These are phyloP conservation scores for Ectemnius cavifrons DNA, from an alignment of 2,888 invertebrate species.

Conservation along the genomic window DNA sequence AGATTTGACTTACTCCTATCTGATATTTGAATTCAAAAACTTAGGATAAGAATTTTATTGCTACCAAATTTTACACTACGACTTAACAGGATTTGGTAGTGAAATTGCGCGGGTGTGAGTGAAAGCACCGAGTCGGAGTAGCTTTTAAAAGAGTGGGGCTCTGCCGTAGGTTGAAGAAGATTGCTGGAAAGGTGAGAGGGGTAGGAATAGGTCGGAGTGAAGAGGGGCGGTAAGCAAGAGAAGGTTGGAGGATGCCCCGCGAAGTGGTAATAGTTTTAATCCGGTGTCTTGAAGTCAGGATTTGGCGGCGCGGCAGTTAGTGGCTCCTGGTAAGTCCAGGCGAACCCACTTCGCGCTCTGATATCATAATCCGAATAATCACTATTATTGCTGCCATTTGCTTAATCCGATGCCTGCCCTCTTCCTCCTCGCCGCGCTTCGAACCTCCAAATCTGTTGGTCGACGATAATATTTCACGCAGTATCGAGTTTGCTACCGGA, in stretches of 20 bases:
- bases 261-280: constrained; percentile 77
- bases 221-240: constrained; percentile 33
- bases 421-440: constrained; percentile 31
- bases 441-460: constrained; percentile 41
- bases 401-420: constrained; percentile 71
- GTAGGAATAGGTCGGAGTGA: constrained; percentile 9
- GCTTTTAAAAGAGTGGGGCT: too few species aligned
- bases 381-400: constrained; percentile 78
- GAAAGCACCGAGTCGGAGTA: too few species aligned
- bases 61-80: too few species aligned
- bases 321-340: constrained; percentile 70
- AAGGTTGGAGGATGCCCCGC: constrained; percentile 47
- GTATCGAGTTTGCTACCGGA: constrained; percentile 21
- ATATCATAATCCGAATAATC: constrained; percentile 79
- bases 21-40: too few species aligned
- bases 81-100: too few species aligned
- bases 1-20: too few species aligned
- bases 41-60: too few species aligned
- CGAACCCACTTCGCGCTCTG: constrained; percentile 76
- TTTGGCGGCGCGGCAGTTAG: constrained; percentile 76
- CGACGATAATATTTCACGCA: constrained; percentile 27
- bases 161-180: constrained; percentile 32
- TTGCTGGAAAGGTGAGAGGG: constrained; percentile 29
- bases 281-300: constrained; percentile 78
- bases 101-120: too few species aligned